These are phyloP conservation scores for Eretmochelys imbricata DNA, from an alignment of 2,113 vertebrate species.

Conservation along the genomic window DNA sequence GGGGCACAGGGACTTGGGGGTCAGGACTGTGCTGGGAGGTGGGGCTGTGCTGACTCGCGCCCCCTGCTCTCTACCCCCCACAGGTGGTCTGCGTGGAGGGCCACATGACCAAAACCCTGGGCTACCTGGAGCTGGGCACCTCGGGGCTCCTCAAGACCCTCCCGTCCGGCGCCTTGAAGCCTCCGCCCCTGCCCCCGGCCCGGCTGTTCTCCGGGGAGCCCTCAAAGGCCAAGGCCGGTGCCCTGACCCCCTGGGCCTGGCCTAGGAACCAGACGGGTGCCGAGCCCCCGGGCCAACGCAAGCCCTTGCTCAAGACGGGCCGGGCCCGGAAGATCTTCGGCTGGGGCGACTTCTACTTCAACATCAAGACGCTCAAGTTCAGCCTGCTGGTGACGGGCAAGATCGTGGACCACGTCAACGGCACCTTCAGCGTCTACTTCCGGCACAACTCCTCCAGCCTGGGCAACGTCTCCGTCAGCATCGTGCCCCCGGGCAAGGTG, in stretches of 20 bases:
- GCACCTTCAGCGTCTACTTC: slow-evolving; percentile 97
- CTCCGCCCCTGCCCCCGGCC: slow-evolving; percentile 74
- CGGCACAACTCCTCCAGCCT: slow-evolving; percentile 96
- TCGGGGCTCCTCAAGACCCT: slow-evolving; percentile 82
- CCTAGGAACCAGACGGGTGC: slow-evolving; percentile 82
- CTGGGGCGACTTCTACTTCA: slow-evolving; percentile 98
- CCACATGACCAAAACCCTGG: slow-evolving; percentile 81
- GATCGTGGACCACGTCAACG: slow-evolving; percentile 98
- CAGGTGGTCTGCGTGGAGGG: slow-evolving; percentile 87
- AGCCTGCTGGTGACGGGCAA: slow-evolving; percentile 91
- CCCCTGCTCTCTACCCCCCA: slow-evolving; percentile 7
- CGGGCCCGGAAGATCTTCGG: slow-evolving; percentile 97
- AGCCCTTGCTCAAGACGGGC: slow-evolving; percentile 87
- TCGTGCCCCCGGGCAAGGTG: slow-evolving; percentile 92
- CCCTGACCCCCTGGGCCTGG: slow-evolving; percentile 82
- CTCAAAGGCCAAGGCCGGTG: slow-evolving; percentile 78
- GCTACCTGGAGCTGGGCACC: slow-evolving; percentile 86
- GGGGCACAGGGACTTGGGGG: fast-evolving
- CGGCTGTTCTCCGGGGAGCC: slow-evolving; percentile 79
- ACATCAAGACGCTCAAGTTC: slow-evolving; percentile 92
- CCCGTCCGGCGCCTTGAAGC: slow-evolving; percentile 82
- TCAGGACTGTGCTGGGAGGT: fast-evolving
- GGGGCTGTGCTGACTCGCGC: not conserved
- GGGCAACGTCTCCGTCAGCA: slow-evolving; percentile 94
- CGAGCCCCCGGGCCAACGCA: slow-evolving; percentile 86